Conservation (phyloP, 2,797 vertebrate genomes). For the Squalus acanthias region DNA sequence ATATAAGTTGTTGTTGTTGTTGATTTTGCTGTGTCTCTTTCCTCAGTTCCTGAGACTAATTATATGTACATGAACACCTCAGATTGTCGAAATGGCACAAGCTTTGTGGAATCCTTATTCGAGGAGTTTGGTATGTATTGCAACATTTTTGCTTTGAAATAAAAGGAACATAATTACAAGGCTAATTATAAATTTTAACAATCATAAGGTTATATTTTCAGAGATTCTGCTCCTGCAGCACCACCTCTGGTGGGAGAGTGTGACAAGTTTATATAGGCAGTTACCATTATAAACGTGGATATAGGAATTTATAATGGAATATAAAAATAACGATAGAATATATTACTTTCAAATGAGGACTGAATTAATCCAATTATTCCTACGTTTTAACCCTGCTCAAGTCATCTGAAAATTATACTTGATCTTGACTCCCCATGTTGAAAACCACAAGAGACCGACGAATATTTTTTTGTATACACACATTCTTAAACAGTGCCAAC, state of each 20-base stretch:
- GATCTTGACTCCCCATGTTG: background rate
- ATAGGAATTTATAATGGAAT: background rate
- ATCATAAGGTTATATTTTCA: background rate
- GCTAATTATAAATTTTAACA: background rate
- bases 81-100: conserved; percentile 85
- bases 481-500: background rate
- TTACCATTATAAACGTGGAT: background rate
- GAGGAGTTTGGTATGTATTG: conserved; percentile 80
- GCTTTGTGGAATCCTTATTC: conserved; percentile 95
- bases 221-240: background rate
- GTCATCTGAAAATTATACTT: background rate
- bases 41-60: conserved; percentile 73
- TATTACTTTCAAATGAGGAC: background rate
- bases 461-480: background rate
- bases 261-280: background rate
- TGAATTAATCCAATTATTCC: background rate
- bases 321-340: background rate
- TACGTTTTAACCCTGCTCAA: background rate
- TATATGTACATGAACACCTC: conserved; percentile 90
- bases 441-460: background rate
- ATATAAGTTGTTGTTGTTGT: too few species aligned
- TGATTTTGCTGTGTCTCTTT: conserved; percentile 41
- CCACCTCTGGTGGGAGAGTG: background rate
- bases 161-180: background rate
- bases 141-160: conserved; percentile 17